Evolutionary conservation across 2,797 vertebrate species (phyloP).

Genomic region (Muraenolepis orangiensis): DNA sequence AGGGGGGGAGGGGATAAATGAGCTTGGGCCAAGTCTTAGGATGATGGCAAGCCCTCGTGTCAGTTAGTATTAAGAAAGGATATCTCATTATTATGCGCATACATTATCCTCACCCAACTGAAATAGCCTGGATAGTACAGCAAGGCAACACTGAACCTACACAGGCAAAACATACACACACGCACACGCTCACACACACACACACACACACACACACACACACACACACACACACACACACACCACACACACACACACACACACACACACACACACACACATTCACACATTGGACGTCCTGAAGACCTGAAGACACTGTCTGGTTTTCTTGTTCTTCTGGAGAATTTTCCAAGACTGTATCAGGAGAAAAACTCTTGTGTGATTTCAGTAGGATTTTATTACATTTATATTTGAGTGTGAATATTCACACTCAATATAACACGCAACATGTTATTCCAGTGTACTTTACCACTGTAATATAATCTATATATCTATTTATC

Average conservation of each 20-base stretch:
- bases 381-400: too few relatives aligned
- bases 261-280: conserved; percentile 24
- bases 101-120: conserved; percentile 21
- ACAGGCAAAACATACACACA: not conserved
- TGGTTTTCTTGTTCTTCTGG: too few relatives aligned
- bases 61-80: conserved; percentile 28
- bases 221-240: conserved; percentile 11
- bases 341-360: too few relatives aligned
- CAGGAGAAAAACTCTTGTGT: too few relatives aligned
- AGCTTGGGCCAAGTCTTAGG: conserved; percentile 6
- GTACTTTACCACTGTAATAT: too few relatives aligned
- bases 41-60: conserved; percentile 20
- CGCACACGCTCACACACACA: conserved; percentile 8
- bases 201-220: conserved; percentile 5
- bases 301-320: too few relatives aligned
- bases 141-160: not conserved
- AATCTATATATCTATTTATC: too few relatives aligned
- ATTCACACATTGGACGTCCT: too few relatives aligned
- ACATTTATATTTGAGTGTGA: too few relatives aligned
- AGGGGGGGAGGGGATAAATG: not conserved
- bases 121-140: conserved; percentile 3
- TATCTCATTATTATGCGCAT: conserved; percentile 31
- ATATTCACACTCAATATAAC: too few relatives aligned
- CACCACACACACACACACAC: conserved; percentile 34
- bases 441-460: too few relatives aligned